phyloP scores from a whole-genome alignment of 2,797 vertebrate species.

The Aeoliscus strigatus region DNA sequence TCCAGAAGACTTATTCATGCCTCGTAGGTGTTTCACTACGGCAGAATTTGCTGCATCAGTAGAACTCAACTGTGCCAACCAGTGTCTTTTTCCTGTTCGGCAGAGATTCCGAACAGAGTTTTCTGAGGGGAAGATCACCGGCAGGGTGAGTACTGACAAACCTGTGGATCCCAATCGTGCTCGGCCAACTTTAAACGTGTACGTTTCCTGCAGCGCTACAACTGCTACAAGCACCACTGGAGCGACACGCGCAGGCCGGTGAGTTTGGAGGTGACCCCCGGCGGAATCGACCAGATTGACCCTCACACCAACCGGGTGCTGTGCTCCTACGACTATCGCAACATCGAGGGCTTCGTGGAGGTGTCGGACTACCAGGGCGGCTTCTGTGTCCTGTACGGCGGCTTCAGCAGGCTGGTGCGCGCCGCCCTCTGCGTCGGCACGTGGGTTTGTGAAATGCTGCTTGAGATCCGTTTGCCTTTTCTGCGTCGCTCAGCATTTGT shows the following conservation, averaged over 20 bases:
- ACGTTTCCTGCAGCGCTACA: conserved; percentile 81
- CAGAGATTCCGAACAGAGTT: conserved; percentile 99
- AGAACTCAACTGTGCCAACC: too few species aligned
- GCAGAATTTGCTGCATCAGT: conserved; percentile 17
- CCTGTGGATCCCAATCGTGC: too few species aligned
- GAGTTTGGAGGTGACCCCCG: conserved; percentile 93
- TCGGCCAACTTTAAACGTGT: too few species aligned
- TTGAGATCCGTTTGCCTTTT: not conserved
- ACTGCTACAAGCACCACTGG: conserved; percentile 99
- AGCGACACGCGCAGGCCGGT: conserved; percentile 86
- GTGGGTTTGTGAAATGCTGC: too few species aligned
- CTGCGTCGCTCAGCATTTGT: conserved; percentile 81
- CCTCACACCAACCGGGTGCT: conserved; percentile 88
- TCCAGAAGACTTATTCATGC: too few species aligned
- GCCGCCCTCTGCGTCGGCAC: not conserved
- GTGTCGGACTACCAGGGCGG: conserved; percentile 93
- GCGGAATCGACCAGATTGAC: conserved; percentile 96
- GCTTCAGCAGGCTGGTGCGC: conserved; percentile 94
- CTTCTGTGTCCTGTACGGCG: conserved; percentile 94
- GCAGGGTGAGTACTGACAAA: conserved; percentile 82
- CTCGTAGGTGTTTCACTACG: conserved; percentile 1
- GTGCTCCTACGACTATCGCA: conserved; percentile 97
- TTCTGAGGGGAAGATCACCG: conserved; percentile 97
- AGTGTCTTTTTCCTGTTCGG: conserved; percentile 19
- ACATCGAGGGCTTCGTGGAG: conserved; percentile 95